Evolutionary conservation across 2,888 invertebrate genomes (phyloP).

Genomic region (Orthosia gothica): DNA sequence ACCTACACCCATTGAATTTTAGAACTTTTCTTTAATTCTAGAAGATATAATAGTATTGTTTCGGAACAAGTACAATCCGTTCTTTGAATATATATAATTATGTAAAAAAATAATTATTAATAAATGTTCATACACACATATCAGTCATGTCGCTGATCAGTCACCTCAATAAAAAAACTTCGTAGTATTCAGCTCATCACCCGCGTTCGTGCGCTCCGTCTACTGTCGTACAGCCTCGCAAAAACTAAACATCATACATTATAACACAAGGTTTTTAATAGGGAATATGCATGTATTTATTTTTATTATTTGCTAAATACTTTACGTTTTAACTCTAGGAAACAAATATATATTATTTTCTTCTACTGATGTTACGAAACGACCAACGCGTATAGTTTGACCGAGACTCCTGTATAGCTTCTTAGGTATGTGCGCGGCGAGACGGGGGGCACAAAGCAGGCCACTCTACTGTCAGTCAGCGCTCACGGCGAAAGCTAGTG

Average conservation of each 20-base stretch:
- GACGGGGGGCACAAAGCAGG: too few relatives aligned
- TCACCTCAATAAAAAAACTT: not conserved
- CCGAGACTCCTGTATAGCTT: too few relatives aligned
- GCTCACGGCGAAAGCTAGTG: too few relatives aligned
- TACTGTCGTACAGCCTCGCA: conserved; percentile 75
- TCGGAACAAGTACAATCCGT: not conserved
- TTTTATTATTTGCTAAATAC: too few relatives aligned
- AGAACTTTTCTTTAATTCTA: not conserved
- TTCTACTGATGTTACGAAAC: too few relatives aligned
- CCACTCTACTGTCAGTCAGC: too few relatives aligned
- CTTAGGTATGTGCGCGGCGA: too few relatives aligned
- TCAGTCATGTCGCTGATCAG: not conserved
- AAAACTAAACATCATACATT: conserved; percentile 57
- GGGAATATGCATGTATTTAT: not conserved
- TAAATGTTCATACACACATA: not conserved
- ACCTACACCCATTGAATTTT: not conserved
- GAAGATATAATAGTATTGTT: not conserved
- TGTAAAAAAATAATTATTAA: not conserved
- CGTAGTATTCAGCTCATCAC: conserved; percentile 74
- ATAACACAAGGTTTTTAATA: not conserved
- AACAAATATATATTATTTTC: too few relatives aligned
- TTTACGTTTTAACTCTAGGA: too few relatives aligned
- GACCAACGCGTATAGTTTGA: too few relatives aligned
- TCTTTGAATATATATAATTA: not conserved
- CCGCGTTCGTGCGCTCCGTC: conserved; percentile 87